Evolutionary conservation across 1,140 invertebrate genomes (phyloP).

Genomic region (Aphelinus atriplicis): DNA sequence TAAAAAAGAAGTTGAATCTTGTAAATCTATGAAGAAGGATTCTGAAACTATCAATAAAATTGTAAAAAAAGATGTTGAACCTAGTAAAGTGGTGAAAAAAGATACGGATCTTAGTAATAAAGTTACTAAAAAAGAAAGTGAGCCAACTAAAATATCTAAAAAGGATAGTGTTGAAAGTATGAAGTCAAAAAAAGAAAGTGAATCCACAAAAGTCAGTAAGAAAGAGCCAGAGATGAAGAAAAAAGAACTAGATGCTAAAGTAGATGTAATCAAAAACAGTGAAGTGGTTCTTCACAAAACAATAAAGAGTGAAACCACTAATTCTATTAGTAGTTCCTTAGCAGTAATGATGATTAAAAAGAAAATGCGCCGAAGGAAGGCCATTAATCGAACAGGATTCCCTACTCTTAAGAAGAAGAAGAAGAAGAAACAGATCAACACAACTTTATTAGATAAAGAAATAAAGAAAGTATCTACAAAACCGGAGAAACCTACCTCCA

Average conservation of each 20-base stretch:
- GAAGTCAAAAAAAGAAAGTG: constrained; percentile 3
- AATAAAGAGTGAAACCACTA: constrained; percentile 13
- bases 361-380: constrained; percentile 77
- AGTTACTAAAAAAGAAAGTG: constrained; percentile 39
- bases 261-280: constrained; percentile 32
- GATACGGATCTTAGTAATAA: constrained; percentile 53
- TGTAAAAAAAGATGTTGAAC: constrained; percentile 16
- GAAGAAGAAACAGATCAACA: constrained; percentile 67
- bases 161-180: neutral
- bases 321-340: constrained; percentile 23
- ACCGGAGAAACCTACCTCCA: neutral
- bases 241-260: constrained; percentile 26
- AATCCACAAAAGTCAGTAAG: constrained; percentile 44
- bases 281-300: constrained; percentile 39
- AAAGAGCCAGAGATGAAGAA: constrained; percentile 33
- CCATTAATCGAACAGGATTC: constrained; percentile 87
- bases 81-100: constrained; percentile 29
- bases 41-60: constrained; percentile 3
- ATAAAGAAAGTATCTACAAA: constrained; percentile 1
- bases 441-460: constrained; percentile 24
- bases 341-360: constrained; percentile 64
- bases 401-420: constrained; percentile 87
- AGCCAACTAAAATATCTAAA: constrained; percentile 15
- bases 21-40: constrained; percentile 17
- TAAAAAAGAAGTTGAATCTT: constrained; percentile 17